A percentile compares a stretch with the other conserved stretches of the same genome.
Conservation (phyloP, 2,888 invertebrate species). For the Callyntrura guangdongensis region DNA sequence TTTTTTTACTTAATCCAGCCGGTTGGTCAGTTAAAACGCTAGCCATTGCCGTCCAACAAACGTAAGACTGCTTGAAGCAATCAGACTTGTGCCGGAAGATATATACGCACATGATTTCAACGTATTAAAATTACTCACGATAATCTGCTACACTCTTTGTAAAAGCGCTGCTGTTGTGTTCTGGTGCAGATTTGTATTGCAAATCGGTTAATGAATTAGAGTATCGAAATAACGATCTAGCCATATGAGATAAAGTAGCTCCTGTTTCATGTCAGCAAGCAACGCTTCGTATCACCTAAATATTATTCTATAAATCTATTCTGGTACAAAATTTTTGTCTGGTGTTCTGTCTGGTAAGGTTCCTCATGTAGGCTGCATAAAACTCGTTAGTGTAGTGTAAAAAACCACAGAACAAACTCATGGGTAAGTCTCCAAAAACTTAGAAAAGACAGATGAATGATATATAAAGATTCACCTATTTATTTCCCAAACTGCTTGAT, state of each 20-base stretch:
- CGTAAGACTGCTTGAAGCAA: constrained; percentile 34
- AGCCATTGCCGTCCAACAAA: neutral
- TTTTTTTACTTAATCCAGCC: constrained; percentile 42
- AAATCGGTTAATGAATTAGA: constrained; percentile 50
- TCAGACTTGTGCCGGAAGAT: constrained; percentile 60
- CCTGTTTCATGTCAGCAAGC: constrained; percentile 36
- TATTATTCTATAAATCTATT: neutral
- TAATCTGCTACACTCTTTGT: neutral
- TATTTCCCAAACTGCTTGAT: constrained; percentile 57
- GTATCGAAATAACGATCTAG: neutral
- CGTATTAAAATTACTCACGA: neutral
- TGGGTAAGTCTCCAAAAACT: constrained; percentile 33
- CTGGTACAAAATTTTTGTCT: neutral
- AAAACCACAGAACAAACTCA: constrained; percentile 49
- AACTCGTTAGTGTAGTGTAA: constrained; percentile 46
- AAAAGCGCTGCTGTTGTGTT: neutral
- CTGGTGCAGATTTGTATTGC: constrained; percentile 4
- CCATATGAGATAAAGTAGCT: neutral
- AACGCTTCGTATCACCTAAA: constrained; percentile 1
- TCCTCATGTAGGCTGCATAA: constrained; percentile 15
- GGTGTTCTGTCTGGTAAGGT: neutral
- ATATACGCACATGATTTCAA: neutral
- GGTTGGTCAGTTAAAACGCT: constrained; percentile 51
- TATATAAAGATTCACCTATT: constrained; percentile 63
- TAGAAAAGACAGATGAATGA: constrained; percentile 53